A percentile compares a stretch with the other conserved stretches of the same genome.
These are phyloP conservation scores for Oreochromis grahami DNA, from an alignment of 2,797 vertebrate genomes.

Conservation along the genomic window DNA sequence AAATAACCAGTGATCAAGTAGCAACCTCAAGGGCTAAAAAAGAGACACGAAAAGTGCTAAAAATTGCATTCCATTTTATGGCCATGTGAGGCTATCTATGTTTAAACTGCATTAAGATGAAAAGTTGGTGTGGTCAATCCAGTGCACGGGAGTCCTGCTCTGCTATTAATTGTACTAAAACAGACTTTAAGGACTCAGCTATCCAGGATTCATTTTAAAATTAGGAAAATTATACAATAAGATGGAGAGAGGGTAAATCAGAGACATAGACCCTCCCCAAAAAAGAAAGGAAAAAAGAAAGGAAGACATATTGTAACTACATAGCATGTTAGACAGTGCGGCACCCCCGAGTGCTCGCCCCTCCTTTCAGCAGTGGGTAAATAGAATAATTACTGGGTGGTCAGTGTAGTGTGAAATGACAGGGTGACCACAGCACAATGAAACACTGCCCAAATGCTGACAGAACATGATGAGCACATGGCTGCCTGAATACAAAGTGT, in stretches of 20 bases:
- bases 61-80: background rate
- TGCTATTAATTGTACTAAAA: background rate
- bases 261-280: background rate
- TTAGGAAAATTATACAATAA: background rate
- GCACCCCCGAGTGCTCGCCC: background rate
- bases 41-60: background rate
- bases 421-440: constrained; percentile 66
- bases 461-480: constrained; percentile 60
- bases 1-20: background rate
- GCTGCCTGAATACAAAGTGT: constrained; percentile 60
- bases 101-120: background rate
- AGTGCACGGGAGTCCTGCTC: background rate
- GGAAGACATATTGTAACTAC: constrained; percentile 15
- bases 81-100: background rate
- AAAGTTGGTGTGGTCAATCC: background rate
- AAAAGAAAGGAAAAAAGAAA: background rate
- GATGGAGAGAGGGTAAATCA: background rate
- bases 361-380: constrained; percentile 36
- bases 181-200: background rate
- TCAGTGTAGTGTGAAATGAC: constrained; percentile 75
- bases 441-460: constrained; percentile 62
- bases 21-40: background rate
- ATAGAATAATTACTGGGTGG: constrained; percentile 71
- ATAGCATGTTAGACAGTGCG: background rate
- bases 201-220: background rate